Base-by-base conservation (phyloP, 2,113 vertebrate species). In the Mustelus asterias region DNA sequence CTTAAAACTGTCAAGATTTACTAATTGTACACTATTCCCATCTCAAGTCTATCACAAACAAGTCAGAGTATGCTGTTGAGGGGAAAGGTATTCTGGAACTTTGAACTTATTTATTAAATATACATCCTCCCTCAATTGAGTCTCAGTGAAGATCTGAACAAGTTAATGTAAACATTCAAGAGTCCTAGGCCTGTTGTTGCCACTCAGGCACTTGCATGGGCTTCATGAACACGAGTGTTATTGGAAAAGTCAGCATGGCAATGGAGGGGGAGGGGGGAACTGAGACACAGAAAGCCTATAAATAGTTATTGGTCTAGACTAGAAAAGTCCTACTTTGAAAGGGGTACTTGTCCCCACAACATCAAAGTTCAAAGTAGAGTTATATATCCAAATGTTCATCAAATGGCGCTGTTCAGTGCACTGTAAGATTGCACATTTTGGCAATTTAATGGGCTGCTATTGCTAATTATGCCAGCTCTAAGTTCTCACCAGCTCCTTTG, bases 301-400 rank as follows among this genome's bases (percentile, higher is more conserved):
- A 76, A 72, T 95, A 72, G 37, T 95, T 95, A 72, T 95, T 48
- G 16, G 69, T 95, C 94, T 54, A 76, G 94, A 95, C 69, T 72
- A 22, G 67, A 95, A 95, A 95, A 95, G 24, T 95, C 24, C 94
- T 33, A 95, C 41, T 72, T 95, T 95, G 94, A 95, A 95, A 72
- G 29, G 67, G 41, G 67, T 26, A 44, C 69, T 76, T 72, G 44
- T 70, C 26, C 94, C 13, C 67, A 95, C 44, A 76, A 33, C 69
- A 70, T 29, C 44, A 95, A 70, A 70, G 67, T 76, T 95, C 94
- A 95, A 72, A 95, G 41, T 41, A 76, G 9, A 33, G 41, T 70
- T 95, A 72, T 48, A 44, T 29, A 44, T 95, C 69, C 94, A 44
- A 95, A 69, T 22, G 92, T 65, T 63, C n/a, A 67, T 94, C 92